phyloP scores from a whole-genome alignment of 2,888 invertebrate genomes.

The Sinohyriopsis cumingii region DNA sequence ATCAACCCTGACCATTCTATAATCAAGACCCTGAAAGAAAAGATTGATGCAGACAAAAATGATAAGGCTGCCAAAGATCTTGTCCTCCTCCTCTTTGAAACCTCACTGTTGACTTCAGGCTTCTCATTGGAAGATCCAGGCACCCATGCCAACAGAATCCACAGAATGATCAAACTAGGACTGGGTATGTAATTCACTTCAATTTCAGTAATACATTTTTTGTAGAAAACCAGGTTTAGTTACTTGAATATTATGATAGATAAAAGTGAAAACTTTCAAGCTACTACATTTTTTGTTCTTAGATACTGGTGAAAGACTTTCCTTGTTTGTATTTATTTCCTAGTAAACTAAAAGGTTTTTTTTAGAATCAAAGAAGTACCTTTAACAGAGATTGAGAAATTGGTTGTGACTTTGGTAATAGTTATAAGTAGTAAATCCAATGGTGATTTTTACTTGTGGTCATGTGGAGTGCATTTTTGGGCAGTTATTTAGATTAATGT shows the following conservation, averaged over 20 bases:
- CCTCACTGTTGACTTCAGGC: constrained; percentile 95
- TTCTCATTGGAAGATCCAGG: constrained; percentile 95
- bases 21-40: constrained; percentile 89
- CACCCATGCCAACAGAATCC: constrained; percentile 92
- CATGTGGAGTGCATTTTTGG: too few relatives aligned
- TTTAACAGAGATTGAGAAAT: too few relatives aligned
- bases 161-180: constrained; percentile 98
- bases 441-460: too few relatives aligned
- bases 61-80: constrained; percentile 99
- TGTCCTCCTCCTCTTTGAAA: constrained; percentile 95
- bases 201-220: background rate
- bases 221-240: background rate
- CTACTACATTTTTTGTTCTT: background rate
- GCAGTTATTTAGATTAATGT: too few relatives aligned
- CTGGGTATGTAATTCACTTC: constrained; percentile 74
- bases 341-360: too few relatives aligned
- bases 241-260: background rate
- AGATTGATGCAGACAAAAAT: constrained; percentile 96
- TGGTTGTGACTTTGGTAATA: too few relatives aligned
- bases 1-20: constrained; percentile 97
- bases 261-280: too few relatives aligned
- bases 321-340: too few relatives aligned
- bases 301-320: too few relatives aligned
- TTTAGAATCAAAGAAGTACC: too few relatives aligned
- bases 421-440: too few relatives aligned